Evolutionary conservation across 2,888 invertebrate species (phyloP).

Genomic region (Brachypalpus laphriformis): DNA sequence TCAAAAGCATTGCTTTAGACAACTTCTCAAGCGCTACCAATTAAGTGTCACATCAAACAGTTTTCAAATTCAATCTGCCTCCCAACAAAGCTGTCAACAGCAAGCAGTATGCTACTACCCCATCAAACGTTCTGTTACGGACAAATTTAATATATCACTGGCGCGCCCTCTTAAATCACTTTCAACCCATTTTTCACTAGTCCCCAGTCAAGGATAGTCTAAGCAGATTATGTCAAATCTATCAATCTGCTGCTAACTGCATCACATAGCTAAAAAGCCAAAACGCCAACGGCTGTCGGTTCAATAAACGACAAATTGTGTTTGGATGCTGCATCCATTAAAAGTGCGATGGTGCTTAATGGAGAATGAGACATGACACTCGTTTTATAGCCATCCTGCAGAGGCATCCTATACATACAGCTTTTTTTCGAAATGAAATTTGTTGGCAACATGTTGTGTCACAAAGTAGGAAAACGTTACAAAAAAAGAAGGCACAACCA

Average conservation of each 20-base stretch:
- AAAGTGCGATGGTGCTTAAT: constrained; percentile 47
- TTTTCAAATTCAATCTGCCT: constrained; percentile 45
- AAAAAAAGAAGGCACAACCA: background rate
- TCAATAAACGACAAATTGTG: constrained; percentile 71
- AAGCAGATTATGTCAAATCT: constrained; percentile 71
- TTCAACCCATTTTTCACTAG: constrained; percentile 7
- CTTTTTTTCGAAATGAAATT: background rate
- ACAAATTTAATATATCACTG: constrained; percentile 58
- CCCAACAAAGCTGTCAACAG: constrained; percentile 40
- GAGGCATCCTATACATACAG: background rate
- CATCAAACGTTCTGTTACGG: background rate
- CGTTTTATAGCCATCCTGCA: constrained; percentile 15
- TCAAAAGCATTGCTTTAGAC: background rate
- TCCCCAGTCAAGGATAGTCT: constrained; percentile 33
- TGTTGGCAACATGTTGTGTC: constrained; percentile 45
- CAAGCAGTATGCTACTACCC: background rate
- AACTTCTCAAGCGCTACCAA: constrained; percentile 21
- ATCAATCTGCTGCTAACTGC: constrained; percentile 63
- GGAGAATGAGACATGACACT: constrained; percentile 48
- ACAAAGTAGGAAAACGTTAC: background rate
- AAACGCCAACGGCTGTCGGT: constrained; percentile 56
- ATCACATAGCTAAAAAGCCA: constrained; percentile 44
- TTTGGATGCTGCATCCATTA: constrained; percentile 56
- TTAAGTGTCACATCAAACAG: constrained; percentile 33
- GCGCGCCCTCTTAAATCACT: constrained; percentile 45